Evolutionary conservation across 2,888 invertebrate species (phyloP), one percentile per base, ranked within the genome.

Genomic region (Blomia tropicalis): DNA sequence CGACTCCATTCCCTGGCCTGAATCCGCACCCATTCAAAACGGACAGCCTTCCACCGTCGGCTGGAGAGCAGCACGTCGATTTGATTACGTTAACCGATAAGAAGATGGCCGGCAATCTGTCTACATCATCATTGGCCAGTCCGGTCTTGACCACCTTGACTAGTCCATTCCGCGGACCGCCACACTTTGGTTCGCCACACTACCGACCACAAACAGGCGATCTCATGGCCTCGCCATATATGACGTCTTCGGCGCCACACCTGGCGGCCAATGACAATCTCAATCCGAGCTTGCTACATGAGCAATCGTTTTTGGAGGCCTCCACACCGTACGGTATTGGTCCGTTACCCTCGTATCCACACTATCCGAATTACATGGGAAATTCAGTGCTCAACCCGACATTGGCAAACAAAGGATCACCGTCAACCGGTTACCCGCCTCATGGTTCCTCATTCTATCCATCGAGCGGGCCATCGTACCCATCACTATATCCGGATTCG

Each of bases 301-400:
- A 47, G 51, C 51, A 47, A 27, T 47, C 51, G 23, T 47, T 47
- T 47, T 27, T 47, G 51, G 51, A 47, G 22, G 51, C 51, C 7
- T 47, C 51, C 27, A 47, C 51, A 11, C 51, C 51, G 14, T 47
- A 47, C n/a, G 27, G 51, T 47, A 47, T 47, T 25, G 27, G 27
- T 11, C 51, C 51, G 22, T 27, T 47, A n/a, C n/a, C 51, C n/a
- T 47, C 51, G 5, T 47, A 47, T 27, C n/a, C 51, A 22, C 27
- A 22, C 23, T 47, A 47, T n/a, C 51, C 51, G 14, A 7, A 22
- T 7, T 47, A 47, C 51, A 7, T 47, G 11, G 51, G 51, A 11
- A 47, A 47, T n/a, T 19, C 51, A n/a, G 51, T 47, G 11, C 7
- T 47, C 51, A 27, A 27, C 22, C n/a, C 51, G 7, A 36, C 36